Percentiles rank a stretch among this genome's conserved stretches.
These are phyloP conservation scores for Philereme vetulata DNA, from an alignment of 2,888 invertebrate genomes.

Conservation along the genomic window DNA sequence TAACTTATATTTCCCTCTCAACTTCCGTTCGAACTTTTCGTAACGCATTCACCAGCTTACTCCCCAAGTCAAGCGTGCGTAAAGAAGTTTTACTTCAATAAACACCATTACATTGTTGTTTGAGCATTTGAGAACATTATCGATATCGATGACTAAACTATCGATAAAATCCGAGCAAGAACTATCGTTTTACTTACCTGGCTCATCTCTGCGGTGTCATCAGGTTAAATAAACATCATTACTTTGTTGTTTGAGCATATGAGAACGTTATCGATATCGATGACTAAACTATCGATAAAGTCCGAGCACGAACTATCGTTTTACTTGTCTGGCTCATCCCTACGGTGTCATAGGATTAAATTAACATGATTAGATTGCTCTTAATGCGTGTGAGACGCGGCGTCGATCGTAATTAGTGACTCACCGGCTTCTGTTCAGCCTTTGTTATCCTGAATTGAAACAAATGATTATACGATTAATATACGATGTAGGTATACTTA, in stretches of 20 bases:
- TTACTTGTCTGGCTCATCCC: conserved; percentile 26
- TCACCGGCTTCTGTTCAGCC: conserved; percentile 46
- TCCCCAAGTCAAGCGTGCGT: too few species aligned
- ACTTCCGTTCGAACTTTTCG: too few species aligned
- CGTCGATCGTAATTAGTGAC: conserved; percentile 81
- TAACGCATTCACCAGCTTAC: too few species aligned
- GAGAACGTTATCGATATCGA: conserved; percentile 8
- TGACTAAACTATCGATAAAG: conserved; percentile 22
- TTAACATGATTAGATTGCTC: conserved; percentile 82
- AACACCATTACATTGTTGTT: too few species aligned
- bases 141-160: neutral
- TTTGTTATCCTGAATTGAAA: conserved; percentile 26
- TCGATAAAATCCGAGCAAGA: too few species aligned
- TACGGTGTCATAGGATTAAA: conserved; percentile 55
- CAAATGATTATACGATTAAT: conserved; percentile 21
- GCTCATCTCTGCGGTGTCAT: too few species aligned
- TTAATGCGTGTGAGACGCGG: conserved; percentile 80
- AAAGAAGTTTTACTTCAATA: too few species aligned
- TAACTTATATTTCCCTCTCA: too few species aligned
- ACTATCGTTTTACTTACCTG: too few species aligned
- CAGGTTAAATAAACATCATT: too few species aligned
- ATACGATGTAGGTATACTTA: too few species aligned
- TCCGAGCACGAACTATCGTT: neutral
- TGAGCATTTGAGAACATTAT: neutral
- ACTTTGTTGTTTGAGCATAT: neutral